A percentile compares a stretch with the other conserved stretches of the same genome.
phyloP scores from a whole-genome alignment of 35 echinoderm and acorn worm species.

The Heliocidaris tuberculata region DNA sequence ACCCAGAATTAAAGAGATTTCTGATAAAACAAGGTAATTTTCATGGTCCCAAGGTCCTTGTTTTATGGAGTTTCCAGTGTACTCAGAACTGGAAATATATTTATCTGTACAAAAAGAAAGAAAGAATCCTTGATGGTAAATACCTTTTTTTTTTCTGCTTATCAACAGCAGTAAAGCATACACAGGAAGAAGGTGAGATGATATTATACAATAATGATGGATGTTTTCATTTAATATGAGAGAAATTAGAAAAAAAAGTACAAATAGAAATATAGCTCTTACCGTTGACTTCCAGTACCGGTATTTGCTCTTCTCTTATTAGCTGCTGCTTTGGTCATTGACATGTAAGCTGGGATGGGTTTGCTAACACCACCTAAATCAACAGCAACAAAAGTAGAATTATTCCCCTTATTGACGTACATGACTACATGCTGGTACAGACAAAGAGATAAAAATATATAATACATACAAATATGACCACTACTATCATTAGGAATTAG shows the following conservation, averaged over 20 bases:
- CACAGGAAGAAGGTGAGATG: too few species aligned
- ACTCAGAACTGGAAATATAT: too few species aligned
- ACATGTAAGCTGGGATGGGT: conserved; percentile 73
- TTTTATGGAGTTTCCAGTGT: too few species aligned
- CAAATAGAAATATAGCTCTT: background rate
- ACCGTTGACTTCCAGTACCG: background rate
- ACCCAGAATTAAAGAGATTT: too few species aligned
- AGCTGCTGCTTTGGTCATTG: conserved; percentile 78
- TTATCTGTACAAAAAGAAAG: too few species aligned
- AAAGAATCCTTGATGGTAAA: too few species aligned
- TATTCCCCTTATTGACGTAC: background rate
- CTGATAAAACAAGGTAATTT: background rate
- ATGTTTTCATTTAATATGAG: too few species aligned
- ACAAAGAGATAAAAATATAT: background rate
- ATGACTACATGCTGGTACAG: background rate
- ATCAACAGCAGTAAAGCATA: too few species aligned
- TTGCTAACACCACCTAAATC: conserved; percentile 39
- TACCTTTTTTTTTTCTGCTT: too few species aligned
- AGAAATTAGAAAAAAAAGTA: background rate
- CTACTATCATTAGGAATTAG: background rate
- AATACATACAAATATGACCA: too few species aligned
- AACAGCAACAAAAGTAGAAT: conserved; percentile 1
- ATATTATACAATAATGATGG: too few species aligned
- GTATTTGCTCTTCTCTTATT: conserved; percentile 52
- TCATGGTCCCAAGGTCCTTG: background rate